Base-by-base conservation (phyloP, 2,888 invertebrate species). In the Julus scanicus region DNA sequence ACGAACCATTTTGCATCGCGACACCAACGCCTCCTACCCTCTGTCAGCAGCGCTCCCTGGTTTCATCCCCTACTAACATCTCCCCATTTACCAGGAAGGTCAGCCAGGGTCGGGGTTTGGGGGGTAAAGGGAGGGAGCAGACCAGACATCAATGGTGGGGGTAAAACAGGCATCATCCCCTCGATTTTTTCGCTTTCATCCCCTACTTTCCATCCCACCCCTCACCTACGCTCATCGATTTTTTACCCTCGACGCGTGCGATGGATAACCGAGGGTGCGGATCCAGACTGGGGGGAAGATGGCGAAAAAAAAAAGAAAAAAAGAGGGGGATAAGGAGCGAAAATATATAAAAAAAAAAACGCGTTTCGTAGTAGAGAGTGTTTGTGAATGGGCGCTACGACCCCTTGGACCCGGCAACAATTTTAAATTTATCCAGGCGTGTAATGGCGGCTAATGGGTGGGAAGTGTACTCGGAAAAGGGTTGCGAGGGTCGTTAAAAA, bases 351-450 rank as follows among this genome's bases (percentile, higher is more conserved):
- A 84, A 84, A 84, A 84, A 84, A 84, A 13, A 20, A 9, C 20
- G 40, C 84, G 29, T 29, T 29, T 29, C 29, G 29, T 29, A 29
- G 29, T 29, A 29, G 29, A 40, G 40, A 13, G 39, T 17, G 39
- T 40, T 84, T 37, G 40, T 84, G 84, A 84, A 84, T 44, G 48
- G 40, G 84, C 84, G 6, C n/a, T 13, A n/a, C 84, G 40, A 84
- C 84, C 84, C 84, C 40, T 48, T 84, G 17, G 44, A 48, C 86
- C 48, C 48, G 86, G 48, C 37, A 40, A 86, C 86, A 86, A 86
- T 86, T 86, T 86, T 86, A 86, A 86, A 86, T 49, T 48, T 86
- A 86, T 86, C 86, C 86, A 86, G 53, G 86, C 86, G 86, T 86
- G 86, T 86, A 86, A 86, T 86, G 86, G 49, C 53, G 86, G 49